Base-by-base conservation (phyloP, 2,888 invertebrate species). In the Fragum fragum region DNA sequence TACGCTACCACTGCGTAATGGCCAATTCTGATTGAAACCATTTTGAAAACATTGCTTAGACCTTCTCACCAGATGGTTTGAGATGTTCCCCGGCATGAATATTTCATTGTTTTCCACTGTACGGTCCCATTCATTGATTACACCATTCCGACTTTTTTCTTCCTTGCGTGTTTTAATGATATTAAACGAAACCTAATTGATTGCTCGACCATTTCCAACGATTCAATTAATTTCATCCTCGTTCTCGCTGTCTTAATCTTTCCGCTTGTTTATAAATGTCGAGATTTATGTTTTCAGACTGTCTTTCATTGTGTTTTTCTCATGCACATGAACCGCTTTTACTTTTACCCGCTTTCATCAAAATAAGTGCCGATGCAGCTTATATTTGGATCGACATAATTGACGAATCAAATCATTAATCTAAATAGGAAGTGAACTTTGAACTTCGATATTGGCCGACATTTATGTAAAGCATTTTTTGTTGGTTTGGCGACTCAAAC, bases 181-280 rank as follows among this genome's bases (percentile, higher is more conserved):
- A 61, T 61, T 61, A 61, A 61, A 61, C 61, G 61, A 32, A 61
- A 61, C n/a, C 29, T 61, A 32, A 61, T 61, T 57, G 57, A 57
- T 57, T 57, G 57, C 57, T 57, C 57, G 57, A 14, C 57, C 57
- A 57, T 57, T 57, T 57, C 57, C 26, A 47, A 57, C 57, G 57
- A 57, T 57, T 57, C 57, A 57, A 57, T 57, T 57, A 57, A 57
- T 57, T 57, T 57, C 26, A 47, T 14, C 23, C 57, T 57, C 57
- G 23, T 57, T 57, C 23, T 57, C 26, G 23, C 21, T 23, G 26
- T 57, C 57, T 26, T 57, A 57, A 21, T 57, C 57, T 57, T 26
- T 57, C 57, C 57, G 57, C 21, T 57, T 57, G 57, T 57, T 57
- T 21, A 57, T 23, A 57, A 57, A 57, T 57, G 57, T 23, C 23